Evolutionary conservation across 2,113 vertebrate species (phyloP).

Genomic region (Pedetes capensis): DNA sequence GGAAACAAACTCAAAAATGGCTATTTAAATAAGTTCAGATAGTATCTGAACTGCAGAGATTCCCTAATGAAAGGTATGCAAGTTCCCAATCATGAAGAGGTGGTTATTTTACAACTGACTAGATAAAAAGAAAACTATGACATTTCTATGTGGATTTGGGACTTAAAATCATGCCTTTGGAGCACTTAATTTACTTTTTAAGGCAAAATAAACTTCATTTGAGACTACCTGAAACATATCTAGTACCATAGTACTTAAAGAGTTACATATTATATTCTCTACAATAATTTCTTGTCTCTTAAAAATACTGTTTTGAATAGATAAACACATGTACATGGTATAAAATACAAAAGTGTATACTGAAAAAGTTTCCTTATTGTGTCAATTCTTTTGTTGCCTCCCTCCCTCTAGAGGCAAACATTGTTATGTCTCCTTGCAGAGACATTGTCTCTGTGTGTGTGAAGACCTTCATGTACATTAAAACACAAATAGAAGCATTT

Average conservation of each 20-base stretch:
- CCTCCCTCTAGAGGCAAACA: neutral
- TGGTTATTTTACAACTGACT: neutral
- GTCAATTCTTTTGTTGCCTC: neutral
- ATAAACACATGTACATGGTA: no score
- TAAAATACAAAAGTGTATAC: no score
- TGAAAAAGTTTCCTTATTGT: neutral
- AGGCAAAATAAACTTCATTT: constrained; percentile 1
- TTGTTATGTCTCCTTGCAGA: neutral
- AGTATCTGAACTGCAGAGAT: neutral
- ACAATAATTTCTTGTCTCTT: neutral
- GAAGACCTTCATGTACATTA: neutral
- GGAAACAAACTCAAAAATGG: constrained; percentile 16
- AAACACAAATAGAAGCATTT: neutral
- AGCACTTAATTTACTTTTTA: constrained; percentile 18
- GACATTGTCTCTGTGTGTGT: neutral
- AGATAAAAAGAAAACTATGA: neutral
- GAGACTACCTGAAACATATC: neutral
- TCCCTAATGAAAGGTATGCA: neutral
- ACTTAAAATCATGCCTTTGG: constrained; percentile 11
- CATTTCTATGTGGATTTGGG: neutral
- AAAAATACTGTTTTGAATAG: no score
- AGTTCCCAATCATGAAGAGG: neutral
- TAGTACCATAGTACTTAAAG: neutral
- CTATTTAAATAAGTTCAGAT: constrained; percentile 9
- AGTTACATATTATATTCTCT: neutral